Base-by-base conservation (phyloP, 2,888 invertebrate species). In the Himalopsyche tibetana region DNA sequence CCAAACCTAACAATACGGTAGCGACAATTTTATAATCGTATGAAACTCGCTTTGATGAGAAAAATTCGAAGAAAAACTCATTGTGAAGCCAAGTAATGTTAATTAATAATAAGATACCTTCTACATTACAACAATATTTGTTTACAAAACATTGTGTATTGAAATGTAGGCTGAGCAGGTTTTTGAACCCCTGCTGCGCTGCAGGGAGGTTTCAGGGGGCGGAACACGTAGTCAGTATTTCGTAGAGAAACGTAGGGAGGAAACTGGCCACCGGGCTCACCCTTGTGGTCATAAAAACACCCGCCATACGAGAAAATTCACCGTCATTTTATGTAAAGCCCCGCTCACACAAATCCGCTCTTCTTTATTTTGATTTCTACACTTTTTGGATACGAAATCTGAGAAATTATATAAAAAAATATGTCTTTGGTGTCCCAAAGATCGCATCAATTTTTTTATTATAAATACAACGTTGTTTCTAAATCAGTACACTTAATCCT, bases 111-210 rank as follows among this genome's bases (percentile, higher is more conserved):
- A 17, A 55, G 19, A 63, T 63, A 63, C 63, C 63, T 63, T 12
- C 51, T 15, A 51, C 51, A 15, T 19, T 63, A 3, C 4, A 63
- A 63, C 0, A 63, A 63, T 63, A 63, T 28, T 19, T 63, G 63
- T 63, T 63, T 63, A 63, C 63, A 63, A 63, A 63, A 63, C 19
- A 63, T 63, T n/a, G 63, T 28, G 63, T 63, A 63, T 63, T 63
- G 63, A 63, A 63, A 63, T 63, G 19, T 63, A 28, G 1, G 6
- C 63, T 19, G 2, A 28, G 63, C 8, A 19, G 63, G 63, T 63
- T 63, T 63, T 63, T 19, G 63, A 63, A 63, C 63, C 63, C 63
- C 63, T 63, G 63, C 8, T 63, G 63, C 8, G 28, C 28, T 28
- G 9, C 9, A 3, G 63, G 63, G n/a, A 28, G 63, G 63, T 8